Evolutionary conservation across 1,140 invertebrate species (phyloP), one percentile per base, ranked within the genome.

Genomic region (Eumaeus atala): DNA sequence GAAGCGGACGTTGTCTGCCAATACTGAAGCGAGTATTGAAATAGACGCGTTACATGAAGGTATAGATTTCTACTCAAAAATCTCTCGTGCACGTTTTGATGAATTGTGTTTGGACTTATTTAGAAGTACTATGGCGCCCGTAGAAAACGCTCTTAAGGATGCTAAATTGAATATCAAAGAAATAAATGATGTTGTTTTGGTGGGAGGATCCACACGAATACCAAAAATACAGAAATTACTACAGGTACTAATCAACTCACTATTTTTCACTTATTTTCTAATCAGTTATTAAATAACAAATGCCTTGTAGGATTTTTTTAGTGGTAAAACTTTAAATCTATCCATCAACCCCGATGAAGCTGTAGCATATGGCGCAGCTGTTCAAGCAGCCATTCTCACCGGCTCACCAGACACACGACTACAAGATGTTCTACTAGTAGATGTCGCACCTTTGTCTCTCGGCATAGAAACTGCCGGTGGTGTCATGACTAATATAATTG

Each of bases 381-480:
- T 96, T 2, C 95, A 96, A 87, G 93, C 96, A 67, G 98, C 97
- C 65, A 98, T 98, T 67, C 88, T 99, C 57, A 93, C 95, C 72
- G 97, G 97, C 56, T 96, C 98, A 84, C 97, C 97, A 78, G 96
- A 95, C 12, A 96, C 98, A 77, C 94, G 95, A 72, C 96, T 93
- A 3, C 95, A 91, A 79, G 96, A 98, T 83, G 82, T 98, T 55
- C 87, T 99, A 21, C 89, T 99, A 61, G 90, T 99, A 28, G 97
- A 99, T 75, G 97, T 98, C 21, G 94, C 97, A 28, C 97, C 97
- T 0, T 81, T 99, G 64, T 98, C 97, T 9, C 89, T 99, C 70
- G 97, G 97, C 91, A 98, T 98, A 73, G 97, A 98, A 83, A 99
- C 97, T n/a, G 97, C 96, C 64, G 97, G 97, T 48, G 97, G 97